These are phyloP conservation scores for Muscicapa striata DNA, from an alignment of 2,797 vertebrate species.

Conservation along the genomic window DNA sequence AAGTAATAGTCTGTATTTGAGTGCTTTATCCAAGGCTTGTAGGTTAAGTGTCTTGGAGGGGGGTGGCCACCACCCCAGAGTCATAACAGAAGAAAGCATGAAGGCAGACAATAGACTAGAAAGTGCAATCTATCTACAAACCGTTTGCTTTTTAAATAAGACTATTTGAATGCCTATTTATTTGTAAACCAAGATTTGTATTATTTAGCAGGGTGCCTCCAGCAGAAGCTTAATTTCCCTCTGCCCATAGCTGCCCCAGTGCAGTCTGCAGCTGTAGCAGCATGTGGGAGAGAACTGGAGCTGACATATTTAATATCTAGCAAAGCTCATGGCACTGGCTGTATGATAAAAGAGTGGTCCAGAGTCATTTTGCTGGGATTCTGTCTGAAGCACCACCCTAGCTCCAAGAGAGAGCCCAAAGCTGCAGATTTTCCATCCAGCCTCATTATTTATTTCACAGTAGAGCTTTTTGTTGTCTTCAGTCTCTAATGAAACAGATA, in stretches of 20 bases:
- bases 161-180: not conserved
- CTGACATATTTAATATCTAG: not conserved
- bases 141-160: not conserved
- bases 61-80: not conserved
- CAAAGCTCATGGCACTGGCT: not conserved
- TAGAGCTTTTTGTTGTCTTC: not conserved
- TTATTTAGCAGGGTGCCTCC: not conserved
- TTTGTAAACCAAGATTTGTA: not conserved
- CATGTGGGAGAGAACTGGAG: not conserved
- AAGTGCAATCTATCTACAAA: not conserved
- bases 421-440: not conserved
- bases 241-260: not conserved
- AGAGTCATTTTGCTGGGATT: not conserved
- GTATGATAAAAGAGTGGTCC: not conserved
- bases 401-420: not conserved
- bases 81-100: not conserved
- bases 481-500: not conserved
- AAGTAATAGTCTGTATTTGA: not conserved
- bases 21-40: not conserved
- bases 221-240: not conserved
- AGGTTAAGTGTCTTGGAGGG: not conserved
- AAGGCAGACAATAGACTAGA: not conserved
- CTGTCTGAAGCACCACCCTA: not conserved
- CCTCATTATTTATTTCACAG: not conserved
- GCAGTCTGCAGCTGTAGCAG: not conserved